Evolutionary conservation across 2,797 vertebrate genomes (phyloP).

Genomic region (Netta rufina): DNA sequence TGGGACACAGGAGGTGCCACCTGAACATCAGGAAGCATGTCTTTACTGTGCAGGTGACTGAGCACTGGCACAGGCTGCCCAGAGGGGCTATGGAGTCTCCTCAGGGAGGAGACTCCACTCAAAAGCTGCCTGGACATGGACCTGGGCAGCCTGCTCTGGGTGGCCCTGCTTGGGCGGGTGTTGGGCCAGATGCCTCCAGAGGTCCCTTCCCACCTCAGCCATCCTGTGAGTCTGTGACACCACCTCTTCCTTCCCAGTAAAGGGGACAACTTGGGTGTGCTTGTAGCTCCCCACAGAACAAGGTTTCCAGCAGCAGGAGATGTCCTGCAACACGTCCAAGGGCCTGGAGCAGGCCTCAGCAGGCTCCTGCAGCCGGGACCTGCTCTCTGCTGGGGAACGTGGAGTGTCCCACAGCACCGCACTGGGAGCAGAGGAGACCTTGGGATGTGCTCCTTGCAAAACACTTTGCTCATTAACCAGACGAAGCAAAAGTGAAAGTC

Average conservation of each 20-base stretch:
- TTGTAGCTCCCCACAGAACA: neutral
- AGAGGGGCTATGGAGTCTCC: neutral
- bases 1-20: neutral
- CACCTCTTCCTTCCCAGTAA: neutral
- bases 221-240: no score
- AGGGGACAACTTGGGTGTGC: neutral
- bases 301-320: neutral
- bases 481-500: neutral
- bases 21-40: neutral
- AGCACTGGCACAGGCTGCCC: neutral
- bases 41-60: neutral
- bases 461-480: neutral
- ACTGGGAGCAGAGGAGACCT: neutral
- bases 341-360: rapidly evolving
- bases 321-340: rapidly evolving
- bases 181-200: neutral
- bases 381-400: neutral
- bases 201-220: neutral
- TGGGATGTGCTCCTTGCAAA: neutral
- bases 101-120: no score
- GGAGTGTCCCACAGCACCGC: neutral
- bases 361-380: rapidly evolving
- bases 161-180: neutral
- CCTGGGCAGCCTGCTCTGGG: neutral
- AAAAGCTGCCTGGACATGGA: neutral